phyloP scores from a whole-genome alignment of 1,140 invertebrate species.

The Mercenaria mercenaria region DNA sequence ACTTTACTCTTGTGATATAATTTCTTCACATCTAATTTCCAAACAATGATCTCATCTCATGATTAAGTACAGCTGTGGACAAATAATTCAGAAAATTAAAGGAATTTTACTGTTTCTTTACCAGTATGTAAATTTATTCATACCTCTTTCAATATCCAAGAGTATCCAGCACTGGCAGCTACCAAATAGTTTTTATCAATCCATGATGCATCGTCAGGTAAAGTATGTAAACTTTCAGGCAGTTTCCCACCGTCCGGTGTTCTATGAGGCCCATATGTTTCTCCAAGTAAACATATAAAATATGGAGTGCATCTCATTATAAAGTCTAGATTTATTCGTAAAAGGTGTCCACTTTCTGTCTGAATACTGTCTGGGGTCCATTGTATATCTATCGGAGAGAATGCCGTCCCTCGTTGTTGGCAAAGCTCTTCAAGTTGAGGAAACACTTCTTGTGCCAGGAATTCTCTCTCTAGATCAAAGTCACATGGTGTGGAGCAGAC shows the following conservation, averaged over 20 bases:
- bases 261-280: conserved; percentile 82
- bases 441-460: conserved; percentile 77
- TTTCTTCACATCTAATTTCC: too few relatives aligned
- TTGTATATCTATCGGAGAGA: conserved; percentile 79
- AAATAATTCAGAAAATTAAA: too few relatives aligned
- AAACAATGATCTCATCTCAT: too few relatives aligned
- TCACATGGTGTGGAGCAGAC: conserved; percentile 83
- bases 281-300: conserved; percentile 83
- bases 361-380: conserved; percentile 76
- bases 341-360: conserved; percentile 74
- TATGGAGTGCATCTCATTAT: conserved; percentile 81
- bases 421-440: conserved; percentile 78
- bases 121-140: too few relatives aligned
- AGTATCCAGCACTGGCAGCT: conserved; percentile 81
- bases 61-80: too few relatives aligned
- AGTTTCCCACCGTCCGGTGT: conserved; percentile 67
- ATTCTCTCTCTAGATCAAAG: conserved; percentile 80
- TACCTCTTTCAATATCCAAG: conserved; percentile 80
- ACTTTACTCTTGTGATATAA: too few relatives aligned
- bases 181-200: conserved; percentile 81
- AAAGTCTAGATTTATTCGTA: conserved; percentile 79
- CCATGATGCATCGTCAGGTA: conserved; percentile 76
- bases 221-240: conserved; percentile 59
- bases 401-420: conserved; percentile 76
- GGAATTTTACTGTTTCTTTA: too few relatives aligned